Evolutionary conservation across 2,888 invertebrate genomes (phyloP), one percentile per base, ranked within the genome.

Genomic region (Tiliacea aurago): DNA sequence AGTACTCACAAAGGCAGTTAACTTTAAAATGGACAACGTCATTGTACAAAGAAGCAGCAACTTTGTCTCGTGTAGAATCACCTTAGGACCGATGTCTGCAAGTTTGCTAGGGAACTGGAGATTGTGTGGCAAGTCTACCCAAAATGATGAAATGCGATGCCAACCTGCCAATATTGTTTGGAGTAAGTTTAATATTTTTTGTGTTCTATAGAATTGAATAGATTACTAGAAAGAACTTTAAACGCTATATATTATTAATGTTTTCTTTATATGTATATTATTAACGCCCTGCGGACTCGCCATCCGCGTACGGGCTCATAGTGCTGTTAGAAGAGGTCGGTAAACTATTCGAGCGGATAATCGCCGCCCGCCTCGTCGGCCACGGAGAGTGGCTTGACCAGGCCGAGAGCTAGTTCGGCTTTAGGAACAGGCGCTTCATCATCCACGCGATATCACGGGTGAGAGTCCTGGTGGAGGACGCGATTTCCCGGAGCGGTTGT

Each of bases 41-140:
- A 37, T 0, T 4, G 53, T 73, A 23, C 77, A 82, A 61, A 18
- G 7, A 1, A 81, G 65, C 18, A 87, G 84, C 51, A 59, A 81
- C 11, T 88, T 69, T 41, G 88, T 88, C 0, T 85, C 88, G 0
- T 88, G 88, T 68, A 79, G 88, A 70, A 80, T 88, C n/a, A 83
- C 81, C 0, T 66, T 88, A 62, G 84, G 85, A 6, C 86, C 88
- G 2, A 81, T 86, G 74, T 58, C 62, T 53, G 67, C 43, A 41
- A 69, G 33, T n/a, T 45, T 88, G 41, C 51, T 87, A 18, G 88
- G 88, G 51, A 20, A 51, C 7, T 81, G 88, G 88, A 78, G 47
- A 18, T 20, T 86, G n/a, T 86, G 86, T 55, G 86, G 86, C 23
- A 65, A 70, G 37, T 76, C 80, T 23, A 37, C 11, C 2, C 28